Evolutionary conservation across 1,140 invertebrate species (phyloP), one percentile per base, ranked within the genome.

Genomic region (Campoletis sonorensis): DNA sequence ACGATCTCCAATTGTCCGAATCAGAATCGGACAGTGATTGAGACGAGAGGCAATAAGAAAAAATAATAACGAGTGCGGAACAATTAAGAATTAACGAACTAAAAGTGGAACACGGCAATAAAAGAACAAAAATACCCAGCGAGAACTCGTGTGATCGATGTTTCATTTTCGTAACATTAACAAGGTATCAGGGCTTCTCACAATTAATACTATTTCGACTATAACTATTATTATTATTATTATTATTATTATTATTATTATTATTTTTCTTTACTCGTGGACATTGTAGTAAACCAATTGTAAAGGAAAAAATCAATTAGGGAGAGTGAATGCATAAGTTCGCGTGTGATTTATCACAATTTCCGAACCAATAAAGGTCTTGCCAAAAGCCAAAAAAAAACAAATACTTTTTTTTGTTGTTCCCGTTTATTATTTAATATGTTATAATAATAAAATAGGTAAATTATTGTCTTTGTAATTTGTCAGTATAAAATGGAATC

Each of bases 1-100:
- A 96, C 85, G 96, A 97, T 91, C 92, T 97, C 83, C 95, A 95
- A 89, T 92, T 97, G 79, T 96, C 96, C 64, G 96, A 96, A 92
- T 94, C 94, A n/a, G 94, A 94, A 81, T 95, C 94, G 68, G 94
- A 95, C 77, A 93, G 92, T 75, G 92, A 94, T 87, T 89, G 85
- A 87, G 8, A 45, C 1, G 8, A 10, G 13, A 45, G n/a, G 68
- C n/a, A 4, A 64, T 70, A 81, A 78, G 3, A 54, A 67, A 45
- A 78, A 40, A 64, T 37, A 61, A 54, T 18, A 4, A 7, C 21
- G 4, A 58, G 54, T 58, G 54, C 54, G 21, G 18, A 58, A 58
- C 54, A 5, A 58, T 58, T 58, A n/a, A 58, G 11, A 30, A 30
- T 16, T 78, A 78, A 40, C 37, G 11, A 45, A 45, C 40, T 54